A percentile compares a stretch with the other conserved stretches of the same genome.
phyloP scores from a whole-genome alignment of 2,888 invertebrate genomes.

The Drosophila percnosoma region DNA sequence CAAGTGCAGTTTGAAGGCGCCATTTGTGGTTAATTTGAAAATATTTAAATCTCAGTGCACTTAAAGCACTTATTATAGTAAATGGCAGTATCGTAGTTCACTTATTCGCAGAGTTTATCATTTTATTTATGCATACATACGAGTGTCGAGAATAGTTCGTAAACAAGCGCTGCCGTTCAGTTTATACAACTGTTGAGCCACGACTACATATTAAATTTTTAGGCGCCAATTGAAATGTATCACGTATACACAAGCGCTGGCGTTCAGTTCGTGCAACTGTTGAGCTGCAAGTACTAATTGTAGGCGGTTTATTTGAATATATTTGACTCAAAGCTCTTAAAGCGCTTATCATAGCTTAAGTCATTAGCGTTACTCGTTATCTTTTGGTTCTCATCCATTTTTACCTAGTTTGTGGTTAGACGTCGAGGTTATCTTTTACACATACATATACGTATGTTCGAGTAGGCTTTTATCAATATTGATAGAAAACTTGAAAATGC shows the following conservation, averaged over 20 bases:
- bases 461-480: constrained; percentile 51
- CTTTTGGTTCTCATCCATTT: background rate
- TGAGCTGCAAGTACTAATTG: background rate
- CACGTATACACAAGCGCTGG: background rate
- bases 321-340: background rate
- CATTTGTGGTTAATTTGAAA: background rate
- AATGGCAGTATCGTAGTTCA: background rate
- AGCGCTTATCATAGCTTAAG: constrained; percentile 9
- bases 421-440: constrained; percentile 7
- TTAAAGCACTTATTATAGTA: constrained; percentile 13
- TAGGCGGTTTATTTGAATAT: background rate
- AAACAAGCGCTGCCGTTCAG: background rate
- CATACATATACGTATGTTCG: background rate
- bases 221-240: background rate
- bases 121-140: background rate
- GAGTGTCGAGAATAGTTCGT: background rate
- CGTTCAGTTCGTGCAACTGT: background rate
- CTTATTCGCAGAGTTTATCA: background rate
- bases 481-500: constrained; percentile 8
- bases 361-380: background rate
- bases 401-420: background rate
- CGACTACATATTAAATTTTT: background rate
- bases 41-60: background rate
- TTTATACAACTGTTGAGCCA: background rate
- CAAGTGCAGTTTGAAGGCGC: background rate